These are phyloP conservation scores for Sminthopsis crassicaudata DNA, from an alignment of 2,113 vertebrate species.

Conservation along the genomic window DNA sequence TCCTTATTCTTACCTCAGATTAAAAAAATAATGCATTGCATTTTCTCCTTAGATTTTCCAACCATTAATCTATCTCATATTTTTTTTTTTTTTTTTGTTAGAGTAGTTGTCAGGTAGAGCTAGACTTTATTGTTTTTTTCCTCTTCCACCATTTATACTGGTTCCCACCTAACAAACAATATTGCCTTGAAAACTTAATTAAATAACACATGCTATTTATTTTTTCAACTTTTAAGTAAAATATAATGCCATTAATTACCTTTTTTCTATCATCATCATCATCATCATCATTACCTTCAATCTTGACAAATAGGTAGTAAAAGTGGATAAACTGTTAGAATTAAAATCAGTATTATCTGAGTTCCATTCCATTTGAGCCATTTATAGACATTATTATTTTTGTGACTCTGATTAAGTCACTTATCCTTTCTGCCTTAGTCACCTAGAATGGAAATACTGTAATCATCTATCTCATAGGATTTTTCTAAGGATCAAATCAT, in stretches of 20 bases:
- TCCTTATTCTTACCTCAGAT: background rate
- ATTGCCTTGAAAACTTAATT: background rate
- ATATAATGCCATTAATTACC: background rate
- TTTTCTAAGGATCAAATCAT: background rate
- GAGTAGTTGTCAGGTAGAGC: background rate
- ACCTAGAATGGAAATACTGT: background rate
- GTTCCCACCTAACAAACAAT: background rate
- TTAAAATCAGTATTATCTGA: background rate
- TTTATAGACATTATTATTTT: background rate
- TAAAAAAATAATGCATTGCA: background rate
- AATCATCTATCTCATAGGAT: background rate
- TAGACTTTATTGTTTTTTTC: background rate
- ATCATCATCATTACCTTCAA: background rate
- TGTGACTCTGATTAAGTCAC: background rate
- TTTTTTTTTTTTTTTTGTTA: no score
- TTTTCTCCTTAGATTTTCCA: background rate
- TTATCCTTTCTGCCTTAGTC: background rate
- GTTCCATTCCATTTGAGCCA: background rate
- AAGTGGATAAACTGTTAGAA: background rate
- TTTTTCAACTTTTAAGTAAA: background rate
- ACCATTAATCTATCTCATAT: background rate
- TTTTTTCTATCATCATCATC: background rate
- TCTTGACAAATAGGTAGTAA: background rate
- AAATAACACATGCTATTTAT: background rate
- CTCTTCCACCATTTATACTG: background rate